phyloP scores from a whole-genome alignment of 1,140 invertebrate genomes.

The Drosophila chauvacae region DNA sequence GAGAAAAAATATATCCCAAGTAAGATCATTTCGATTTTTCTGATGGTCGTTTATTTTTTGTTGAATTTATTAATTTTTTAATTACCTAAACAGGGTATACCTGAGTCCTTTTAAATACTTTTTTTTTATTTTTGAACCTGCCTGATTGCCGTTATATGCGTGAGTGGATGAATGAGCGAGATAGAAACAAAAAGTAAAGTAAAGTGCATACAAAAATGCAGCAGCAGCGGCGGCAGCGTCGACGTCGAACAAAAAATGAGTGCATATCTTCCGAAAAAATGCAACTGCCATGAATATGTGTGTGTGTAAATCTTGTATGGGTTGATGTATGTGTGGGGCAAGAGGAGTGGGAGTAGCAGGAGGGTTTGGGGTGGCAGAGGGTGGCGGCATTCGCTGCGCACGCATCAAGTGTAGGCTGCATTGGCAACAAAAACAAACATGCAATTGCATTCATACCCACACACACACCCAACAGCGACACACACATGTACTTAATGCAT shows the following conservation, averaged over 20 bases:
- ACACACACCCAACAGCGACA: conserved; percentile 44
- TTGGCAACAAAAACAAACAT: conserved; percentile 82
- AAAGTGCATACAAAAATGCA: conserved; percentile 59
- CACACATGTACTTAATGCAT: conserved; percentile 78
- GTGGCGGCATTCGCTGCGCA: conserved; percentile 62
- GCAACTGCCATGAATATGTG: conserved; percentile 64
- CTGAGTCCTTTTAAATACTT: conserved; percentile 5
- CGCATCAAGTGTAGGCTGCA: conserved; percentile 77
- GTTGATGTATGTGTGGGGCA: conserved; percentile 22
- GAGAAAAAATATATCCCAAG: not conserved
- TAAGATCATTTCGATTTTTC: not conserved
- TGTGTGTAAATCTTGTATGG: conserved; percentile 27
- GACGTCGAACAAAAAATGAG: conserved; percentile 71
- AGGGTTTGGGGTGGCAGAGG: conserved; percentile 17
- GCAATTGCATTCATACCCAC: conserved; percentile 76
- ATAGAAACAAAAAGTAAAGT: conserved; percentile 72
- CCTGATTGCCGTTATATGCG: conserved; percentile 73
- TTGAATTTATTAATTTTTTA: not conserved
- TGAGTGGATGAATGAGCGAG: conserved; percentile 77
- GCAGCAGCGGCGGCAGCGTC: conserved; percentile 28
- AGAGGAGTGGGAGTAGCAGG: conserved; percentile 14
- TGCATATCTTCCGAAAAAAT: conserved; percentile 83
- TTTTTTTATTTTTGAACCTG: conserved; percentile 23
- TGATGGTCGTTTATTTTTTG: too few relatives aligned
- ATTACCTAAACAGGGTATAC: conserved; percentile 7